These are phyloP conservation scores for Lonchura striata DNA, from an alignment of 2,113 vertebrate species.

Conservation along the genomic window DNA sequence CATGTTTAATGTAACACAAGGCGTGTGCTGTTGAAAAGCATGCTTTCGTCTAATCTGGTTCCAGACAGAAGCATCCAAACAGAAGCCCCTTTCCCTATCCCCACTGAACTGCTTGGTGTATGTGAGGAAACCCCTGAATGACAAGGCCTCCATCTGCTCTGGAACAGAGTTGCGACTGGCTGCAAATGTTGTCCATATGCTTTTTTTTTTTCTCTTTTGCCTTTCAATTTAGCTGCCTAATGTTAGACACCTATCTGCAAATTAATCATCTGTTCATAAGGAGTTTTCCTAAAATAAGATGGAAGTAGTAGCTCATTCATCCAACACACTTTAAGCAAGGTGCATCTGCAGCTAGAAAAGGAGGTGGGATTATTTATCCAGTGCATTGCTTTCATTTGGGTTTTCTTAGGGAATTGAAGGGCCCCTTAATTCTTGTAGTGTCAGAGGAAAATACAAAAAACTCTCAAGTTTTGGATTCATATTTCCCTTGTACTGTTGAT, in stretches of 20 bases:
- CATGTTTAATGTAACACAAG: conserved; percentile 62
- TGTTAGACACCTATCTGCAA: conserved; percentile 43
- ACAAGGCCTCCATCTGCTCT: conserved; percentile 62
- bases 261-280: neutral
- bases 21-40: neutral
- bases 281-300: neutral
- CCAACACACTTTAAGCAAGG: fast-evolving
- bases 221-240: conserved; percentile 36
- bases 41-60: conserved; percentile 51
- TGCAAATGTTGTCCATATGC: conserved; percentile 64
- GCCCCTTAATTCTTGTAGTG: neutral
- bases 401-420: neutral
- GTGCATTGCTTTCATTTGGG: fast-evolving
- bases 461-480: neutral
- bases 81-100: conserved; percentile 51
- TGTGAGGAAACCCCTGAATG: conserved; percentile 49
- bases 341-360: neutral
- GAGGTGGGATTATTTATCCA: neutral
- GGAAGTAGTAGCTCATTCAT: neutral
- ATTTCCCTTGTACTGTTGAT: neutral
- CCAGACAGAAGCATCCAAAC: conserved; percentile 58
- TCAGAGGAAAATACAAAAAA: neutral
- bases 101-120: conserved; percentile 31
- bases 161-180: conserved; percentile 41
- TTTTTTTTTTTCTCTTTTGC: conserved; percentile 30